Base-by-base conservation (phyloP, 2,113 vertebrate genomes). In the Tamias sibiricus region DNA sequence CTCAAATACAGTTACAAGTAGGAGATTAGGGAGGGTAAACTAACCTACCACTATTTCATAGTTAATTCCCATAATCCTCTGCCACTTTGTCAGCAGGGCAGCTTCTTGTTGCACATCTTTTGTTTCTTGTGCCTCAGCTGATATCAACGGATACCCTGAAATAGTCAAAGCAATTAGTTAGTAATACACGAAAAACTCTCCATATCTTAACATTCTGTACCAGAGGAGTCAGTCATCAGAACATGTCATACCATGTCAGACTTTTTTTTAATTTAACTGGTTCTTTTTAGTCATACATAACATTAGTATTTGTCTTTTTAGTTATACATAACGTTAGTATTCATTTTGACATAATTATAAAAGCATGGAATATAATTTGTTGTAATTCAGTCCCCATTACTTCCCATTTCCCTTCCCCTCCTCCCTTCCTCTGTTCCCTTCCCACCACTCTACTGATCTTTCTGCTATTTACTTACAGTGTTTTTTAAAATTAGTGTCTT, bases 1-100 rank as follows among this genome's bases (percentile, higher is more conserved):
- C 5, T 95, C 44, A 85, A 93, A 89, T 30, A 93, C 4, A 92
- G 26, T 30, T 52, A 82, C 13, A 49, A 87, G 42, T 47, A 84
- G 20, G 30, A 74, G 72, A 72, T 40, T 8, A 84, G 2, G 42
- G 24, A 49, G 2, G 35, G 8, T 32, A 76, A 79, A 69, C 93
- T 77, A 89, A 99, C 99, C 94, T 98, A 99, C 99, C 91, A 99
- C 98, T 95, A 99, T 98, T 98, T 99, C 99, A 93, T 99, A 99
- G 98, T 98, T 99, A 1, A 98, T 98, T 30, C 99, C 99, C 96
- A 99, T 98, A 97, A 99, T 98, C 83, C 98, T 98, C 97, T 99
- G 99, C 99, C 99, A 99, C 93, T 99, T 99, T 93, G 98, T 98
- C 97, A 98, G 98, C 13, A 77, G 35, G 92, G 87, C 42, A 69